phyloP scores from a whole-genome alignment of 2,797 vertebrate genomes.

The Halcyon smyrnensis region DNA sequence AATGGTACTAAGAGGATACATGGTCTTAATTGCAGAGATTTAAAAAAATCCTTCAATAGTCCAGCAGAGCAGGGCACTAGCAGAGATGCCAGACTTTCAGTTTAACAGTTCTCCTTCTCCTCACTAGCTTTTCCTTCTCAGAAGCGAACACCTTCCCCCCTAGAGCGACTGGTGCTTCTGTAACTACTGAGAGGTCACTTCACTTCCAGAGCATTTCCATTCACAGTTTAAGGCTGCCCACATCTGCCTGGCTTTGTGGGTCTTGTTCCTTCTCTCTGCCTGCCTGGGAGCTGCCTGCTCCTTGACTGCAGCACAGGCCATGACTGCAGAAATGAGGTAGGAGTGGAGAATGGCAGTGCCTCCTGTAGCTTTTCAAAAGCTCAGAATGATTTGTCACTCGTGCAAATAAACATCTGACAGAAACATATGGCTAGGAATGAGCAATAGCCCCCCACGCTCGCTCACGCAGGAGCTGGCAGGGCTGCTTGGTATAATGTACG shows the following conservation, averaged over 20 bases:
- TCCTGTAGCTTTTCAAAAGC: not conserved
- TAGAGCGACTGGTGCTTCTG: not conserved
- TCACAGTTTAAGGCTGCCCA: not conserved
- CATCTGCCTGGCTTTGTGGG: not conserved
- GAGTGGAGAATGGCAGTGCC: not conserved
- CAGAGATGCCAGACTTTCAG: not conserved
- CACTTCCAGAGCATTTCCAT: not conserved
- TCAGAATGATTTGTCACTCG: not conserved
- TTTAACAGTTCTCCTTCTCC: not conserved
- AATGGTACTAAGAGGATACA: not conserved
- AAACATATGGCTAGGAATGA: constrained; percentile 41
- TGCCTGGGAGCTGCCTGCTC: not conserved
- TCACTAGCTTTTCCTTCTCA: not conserved
- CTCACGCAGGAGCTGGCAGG: not conserved
- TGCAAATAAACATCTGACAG: constrained; percentile 30
- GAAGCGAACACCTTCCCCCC: not conserved
- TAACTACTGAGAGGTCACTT: not conserved
- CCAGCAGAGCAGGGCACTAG: not conserved
- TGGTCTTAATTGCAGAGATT: not conserved
- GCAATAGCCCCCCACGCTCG: not conserved
- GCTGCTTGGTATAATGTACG: not conserved
- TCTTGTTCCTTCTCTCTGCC: not conserved
- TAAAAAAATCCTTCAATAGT: not conserved
- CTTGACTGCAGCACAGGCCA: not conserved
- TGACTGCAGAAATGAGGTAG: not conserved